A percentile compares a stretch with the other conserved stretches of the same genome.
These are phyloP conservation scores for Camptogramma bilineatum DNA, from an alignment of 2,888 invertebrate species.

Conservation along the genomic window DNA sequence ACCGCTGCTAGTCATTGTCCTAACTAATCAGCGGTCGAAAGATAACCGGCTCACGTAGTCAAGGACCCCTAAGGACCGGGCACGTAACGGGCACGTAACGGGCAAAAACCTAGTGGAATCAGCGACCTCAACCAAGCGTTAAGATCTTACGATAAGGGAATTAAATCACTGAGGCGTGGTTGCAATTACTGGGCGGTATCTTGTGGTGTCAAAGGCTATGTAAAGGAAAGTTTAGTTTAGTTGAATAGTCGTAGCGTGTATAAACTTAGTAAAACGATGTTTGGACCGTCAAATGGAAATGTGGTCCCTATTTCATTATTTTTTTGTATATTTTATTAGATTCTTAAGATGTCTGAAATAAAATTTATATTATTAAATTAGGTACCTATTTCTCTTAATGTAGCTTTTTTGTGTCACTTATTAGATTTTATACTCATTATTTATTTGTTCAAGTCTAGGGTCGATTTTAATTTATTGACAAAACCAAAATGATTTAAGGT, in stretches of 20 bases:
- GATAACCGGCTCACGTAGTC: conserved; percentile 35
- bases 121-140: conserved; percentile 62
- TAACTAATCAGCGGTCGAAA: conserved; percentile 12
- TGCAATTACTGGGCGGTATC: conserved; percentile 58
- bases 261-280: too few relatives aligned
- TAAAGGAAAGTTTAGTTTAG: neutral
- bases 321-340: too few relatives aligned
- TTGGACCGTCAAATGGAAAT: too few relatives aligned
- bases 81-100: conserved; percentile 35
- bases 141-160: conserved; percentile 70
- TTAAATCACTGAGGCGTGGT: conserved; percentile 69
- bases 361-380: too few relatives aligned
- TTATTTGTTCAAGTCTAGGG: too few relatives aligned
- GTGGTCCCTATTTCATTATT: too few relatives aligned
- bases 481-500: too few relatives aligned
- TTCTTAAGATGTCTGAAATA: too few relatives aligned
- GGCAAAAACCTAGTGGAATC: conserved; percentile 47
- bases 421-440: too few relatives aligned
- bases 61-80: conserved; percentile 24
- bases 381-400: too few relatives aligned
- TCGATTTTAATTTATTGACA: too few relatives aligned
- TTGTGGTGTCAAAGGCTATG: conserved; percentile 29
- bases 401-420: too few relatives aligned
- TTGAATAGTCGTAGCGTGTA: neutral
- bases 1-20: neutral